Evolutionary conservation across 2,113 vertebrate species (phyloP), one percentile per base, ranked within the genome.

Genomic region (Scalopus aquaticus): DNA sequence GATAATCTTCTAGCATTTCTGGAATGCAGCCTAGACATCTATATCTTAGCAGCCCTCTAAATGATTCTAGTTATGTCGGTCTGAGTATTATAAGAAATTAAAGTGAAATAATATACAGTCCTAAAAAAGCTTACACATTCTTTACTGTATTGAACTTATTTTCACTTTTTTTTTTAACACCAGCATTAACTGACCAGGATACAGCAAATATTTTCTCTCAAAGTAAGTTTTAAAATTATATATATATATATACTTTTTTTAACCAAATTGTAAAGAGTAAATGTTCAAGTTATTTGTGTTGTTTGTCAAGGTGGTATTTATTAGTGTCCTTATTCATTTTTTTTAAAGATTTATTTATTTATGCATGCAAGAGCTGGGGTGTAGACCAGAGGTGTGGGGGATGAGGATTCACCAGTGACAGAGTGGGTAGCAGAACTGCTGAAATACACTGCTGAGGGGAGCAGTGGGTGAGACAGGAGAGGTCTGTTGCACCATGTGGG

Each of bases 221-320:
- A 76, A 93, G 97, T 97, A 95, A 97, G 93, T 80, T 78, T 94
- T 62, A 6, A 77, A 91, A 80, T 69, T 90, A 84, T 96, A 93
- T 80, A 2, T 35, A 89, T 51, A 86, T 51, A 56, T 16, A 0
- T n/a, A 3, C 49, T 95, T 78, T n/a, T n/a, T n/a, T n/a, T n/a
- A n/a, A 49, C 11, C 6, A 56, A 90, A 96, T 89, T 64, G 64
- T 80, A 76, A 69, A 69, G 6, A 85, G 26, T 62, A 60, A 37
- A 85, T 69, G 22, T 80, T 32, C 22, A 91, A 79, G 6, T 78
- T 37, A 58, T 69, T 65, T 85, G 64, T 37, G 12, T 6, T 42
- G 24, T 67, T 90, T 93, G 37, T 69, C 78, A 92, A 73, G 24
- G 12, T 16, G 65, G 64, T 32, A 2, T 60, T 30, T 67, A 4